A percentile compares a stretch with the other conserved stretches of the same genome.
Conservation (phyloP, 37 sponge, comb jelly and placozoan genomes). For the Agelas oroides region DNA sequence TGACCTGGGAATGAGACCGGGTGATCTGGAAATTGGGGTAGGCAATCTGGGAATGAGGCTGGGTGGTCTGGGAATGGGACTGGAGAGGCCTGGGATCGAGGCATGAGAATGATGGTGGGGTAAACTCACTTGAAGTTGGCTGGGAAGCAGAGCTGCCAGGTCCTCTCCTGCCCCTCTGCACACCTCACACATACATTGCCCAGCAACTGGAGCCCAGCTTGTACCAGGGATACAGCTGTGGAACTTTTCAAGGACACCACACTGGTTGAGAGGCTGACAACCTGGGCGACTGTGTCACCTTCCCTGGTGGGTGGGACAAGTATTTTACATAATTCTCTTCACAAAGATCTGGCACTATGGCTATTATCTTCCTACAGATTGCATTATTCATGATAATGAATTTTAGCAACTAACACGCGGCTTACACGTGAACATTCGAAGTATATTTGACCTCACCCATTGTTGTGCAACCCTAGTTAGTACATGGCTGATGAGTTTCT, state of each 20-base stretch:
- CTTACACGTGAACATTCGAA: too few species aligned
- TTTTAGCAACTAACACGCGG: too few species aligned
- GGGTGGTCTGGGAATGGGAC: too few species aligned
- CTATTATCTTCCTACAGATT: too few species aligned
- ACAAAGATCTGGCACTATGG: too few species aligned
- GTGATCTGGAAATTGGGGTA: too few species aligned
- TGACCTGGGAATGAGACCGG: too few species aligned
- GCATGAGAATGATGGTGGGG: not conserved
- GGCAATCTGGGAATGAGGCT: not conserved
- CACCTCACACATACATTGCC: conserved; percentile 70
- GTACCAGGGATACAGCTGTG: not conserved
- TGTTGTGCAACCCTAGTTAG: too few species aligned
- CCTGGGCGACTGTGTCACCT: not conserved
- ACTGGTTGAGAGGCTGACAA: not conserved
- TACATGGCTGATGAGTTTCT: too few species aligned
- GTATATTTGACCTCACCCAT: too few species aligned
- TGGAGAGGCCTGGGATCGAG: not conserved
- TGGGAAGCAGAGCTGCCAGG: conserved; percentile 56
- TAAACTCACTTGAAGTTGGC: conserved; percentile 32
- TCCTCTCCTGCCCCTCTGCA: conserved; percentile 21
- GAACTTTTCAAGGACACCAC: not conserved
- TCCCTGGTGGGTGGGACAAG: not conserved
- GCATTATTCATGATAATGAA: too few species aligned
- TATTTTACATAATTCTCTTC: too few species aligned
- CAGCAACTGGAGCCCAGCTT: conserved; percentile 57